Evolutionary conservation across 2,113 vertebrate genomes (phyloP).

Genomic region (Ceratotherium simum): DNA sequence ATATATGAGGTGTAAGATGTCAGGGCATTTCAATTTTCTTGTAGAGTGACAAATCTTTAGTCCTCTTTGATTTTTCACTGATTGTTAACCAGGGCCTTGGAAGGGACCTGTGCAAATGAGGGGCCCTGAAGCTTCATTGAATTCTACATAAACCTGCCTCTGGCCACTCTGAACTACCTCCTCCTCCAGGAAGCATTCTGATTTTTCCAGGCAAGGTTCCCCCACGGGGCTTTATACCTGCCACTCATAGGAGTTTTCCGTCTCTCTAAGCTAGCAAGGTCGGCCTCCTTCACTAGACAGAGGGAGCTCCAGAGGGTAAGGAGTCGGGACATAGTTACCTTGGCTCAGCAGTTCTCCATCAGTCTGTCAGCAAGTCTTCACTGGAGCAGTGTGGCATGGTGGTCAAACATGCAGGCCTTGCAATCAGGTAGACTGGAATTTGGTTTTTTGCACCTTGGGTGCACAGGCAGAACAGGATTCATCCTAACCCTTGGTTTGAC

Average conservation of each 20-base stretch:
- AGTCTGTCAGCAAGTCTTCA: neutral
- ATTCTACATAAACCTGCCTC: neutral
- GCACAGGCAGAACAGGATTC: neutral
- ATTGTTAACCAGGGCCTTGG: slow-evolving; percentile 6
- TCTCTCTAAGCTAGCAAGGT: neutral
- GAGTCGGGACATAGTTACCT: neutral
- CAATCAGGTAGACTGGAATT: slow-evolving; percentile 15
- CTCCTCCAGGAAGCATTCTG: slow-evolving; percentile 36
- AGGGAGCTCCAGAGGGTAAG: neutral
- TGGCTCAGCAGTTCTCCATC: neutral
- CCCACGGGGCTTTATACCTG: slow-evolving; percentile 21
- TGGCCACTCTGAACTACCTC: neutral
- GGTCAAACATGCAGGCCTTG: neutral
- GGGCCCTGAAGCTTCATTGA: neutral
- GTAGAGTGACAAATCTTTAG: neutral
- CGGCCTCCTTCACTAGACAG: neutral
- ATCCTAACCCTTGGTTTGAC: neutral
- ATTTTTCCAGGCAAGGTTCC: neutral
- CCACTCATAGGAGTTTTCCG: neutral
- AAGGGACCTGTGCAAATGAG: slow-evolving; percentile 39
- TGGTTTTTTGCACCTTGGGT: slow-evolving; percentile 1
- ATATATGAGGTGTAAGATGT: slow-evolving; percentile 6
- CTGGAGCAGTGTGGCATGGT: neutral
- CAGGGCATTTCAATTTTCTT: slow-evolving; percentile 44
- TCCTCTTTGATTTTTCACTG: slow-evolving; percentile 13